phyloP scores from a whole-genome alignment of 2,888 invertebrate genomes.

The Pollenia amentaria region DNA sequence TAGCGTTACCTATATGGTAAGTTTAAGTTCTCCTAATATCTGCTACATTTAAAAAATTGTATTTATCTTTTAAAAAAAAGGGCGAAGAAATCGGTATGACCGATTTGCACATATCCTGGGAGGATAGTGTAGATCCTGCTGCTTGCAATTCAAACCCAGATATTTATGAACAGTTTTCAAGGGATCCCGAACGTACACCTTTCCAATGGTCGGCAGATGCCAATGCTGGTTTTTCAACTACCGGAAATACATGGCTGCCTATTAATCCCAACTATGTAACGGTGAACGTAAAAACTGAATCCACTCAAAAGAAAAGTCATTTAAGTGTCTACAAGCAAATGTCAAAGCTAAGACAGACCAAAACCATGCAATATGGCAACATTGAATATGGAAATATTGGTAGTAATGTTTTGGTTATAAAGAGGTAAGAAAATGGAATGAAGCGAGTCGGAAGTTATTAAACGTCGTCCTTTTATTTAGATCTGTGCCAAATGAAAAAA shows the following conservation, averaged over 20 bases:
- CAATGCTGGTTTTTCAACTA: constrained; percentile 83
- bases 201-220: constrained; percentile 86
- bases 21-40: neutral
- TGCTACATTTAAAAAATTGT: no score
- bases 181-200: constrained; percentile 88
- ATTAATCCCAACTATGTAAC: constrained; percentile 86
- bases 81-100: constrained; percentile 84
- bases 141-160: constrained; percentile 86
- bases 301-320: constrained; percentile 85
- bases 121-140: constrained; percentile 86
- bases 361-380: constrained; percentile 79
- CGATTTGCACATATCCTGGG: constrained; percentile 86
- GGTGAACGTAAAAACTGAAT: constrained; percentile 86
- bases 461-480: constrained; percentile 47
- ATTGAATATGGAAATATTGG: constrained; percentile 78
- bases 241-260: constrained; percentile 82
- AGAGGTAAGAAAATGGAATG: constrained; percentile 74
- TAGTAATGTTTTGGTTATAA: constrained; percentile 80
- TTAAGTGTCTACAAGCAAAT: constrained; percentile 87
- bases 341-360: constrained; percentile 82
- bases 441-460: neutral
- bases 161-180: constrained; percentile 86
- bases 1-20: constrained; percentile 87
- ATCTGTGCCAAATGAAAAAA: constrained; percentile 78
- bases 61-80: constrained; percentile 80